Evolutionary conservation across 1,140 invertebrate genomes (phyloP).

Genomic region (Aradophagus sp.): DNA sequence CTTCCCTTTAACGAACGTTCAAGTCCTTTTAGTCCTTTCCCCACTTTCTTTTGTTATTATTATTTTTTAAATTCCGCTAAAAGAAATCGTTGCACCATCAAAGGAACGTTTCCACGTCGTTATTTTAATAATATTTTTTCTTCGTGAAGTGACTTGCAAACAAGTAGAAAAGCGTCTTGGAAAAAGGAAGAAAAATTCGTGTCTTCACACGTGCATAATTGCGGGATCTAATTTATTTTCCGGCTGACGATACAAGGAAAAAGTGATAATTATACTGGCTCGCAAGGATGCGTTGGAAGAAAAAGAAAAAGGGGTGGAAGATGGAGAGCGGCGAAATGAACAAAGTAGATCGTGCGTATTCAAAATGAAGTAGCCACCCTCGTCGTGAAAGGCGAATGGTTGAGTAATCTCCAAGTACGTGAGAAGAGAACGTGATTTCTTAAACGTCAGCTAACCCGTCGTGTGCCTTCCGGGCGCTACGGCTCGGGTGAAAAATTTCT

Average conservation of each 20-base stretch:
- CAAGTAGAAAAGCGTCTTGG: slow-evolving; percentile 21
- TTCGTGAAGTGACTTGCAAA: slow-evolving; percentile 31
- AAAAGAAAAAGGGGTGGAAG: neutral
- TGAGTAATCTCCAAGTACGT: slow-evolving; percentile 67
- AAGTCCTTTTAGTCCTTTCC: too few species aligned
- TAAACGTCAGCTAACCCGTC: slow-evolving; percentile 59
- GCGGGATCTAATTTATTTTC: slow-evolving; percentile 22
- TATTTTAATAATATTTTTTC: slow-evolving; percentile 29
- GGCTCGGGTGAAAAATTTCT: slow-evolving; percentile 59
- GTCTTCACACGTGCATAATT: slow-evolving; percentile 5
- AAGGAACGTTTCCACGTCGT: too few species aligned
- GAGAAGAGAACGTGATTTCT: slow-evolving; percentile 68
- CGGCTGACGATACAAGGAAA: slow-evolving; percentile 12
- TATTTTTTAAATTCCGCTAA: too few species aligned
- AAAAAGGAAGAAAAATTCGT: slow-evolving; percentile 2
- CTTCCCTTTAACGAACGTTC: too few species aligned
- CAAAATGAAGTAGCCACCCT: slow-evolving; percentile 53
- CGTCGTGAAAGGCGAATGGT: slow-evolving; percentile 54
- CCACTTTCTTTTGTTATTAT: too few species aligned
- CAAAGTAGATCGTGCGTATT: slow-evolving; percentile 51
- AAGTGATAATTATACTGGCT: slow-evolving; percentile 36
- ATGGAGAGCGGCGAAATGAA: slow-evolving; percentile 24
- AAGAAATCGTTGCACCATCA: too few species aligned
- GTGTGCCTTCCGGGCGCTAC: slow-evolving; percentile 34
- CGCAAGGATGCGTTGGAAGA: slow-evolving; percentile 9